A percentile compares a stretch with the other conserved stretches of the same genome.
Evolutionary conservation across 2,888 invertebrate genomes (phyloP).

Genomic region (Amphipyra tragopoginis): DNA sequence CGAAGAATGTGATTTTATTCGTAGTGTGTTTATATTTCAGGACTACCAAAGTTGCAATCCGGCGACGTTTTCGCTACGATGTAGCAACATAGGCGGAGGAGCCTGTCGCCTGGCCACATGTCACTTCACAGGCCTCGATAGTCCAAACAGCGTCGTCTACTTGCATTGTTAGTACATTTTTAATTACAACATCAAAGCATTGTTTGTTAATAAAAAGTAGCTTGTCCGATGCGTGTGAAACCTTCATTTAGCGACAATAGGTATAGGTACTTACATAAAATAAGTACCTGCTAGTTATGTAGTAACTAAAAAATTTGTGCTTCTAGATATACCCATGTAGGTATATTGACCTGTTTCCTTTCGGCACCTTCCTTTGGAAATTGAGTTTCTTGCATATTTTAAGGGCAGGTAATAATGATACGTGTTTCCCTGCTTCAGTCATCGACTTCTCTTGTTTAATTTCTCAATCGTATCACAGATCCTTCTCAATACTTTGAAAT

Average conservation of each 20-base stretch:
- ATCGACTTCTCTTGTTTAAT: no score
- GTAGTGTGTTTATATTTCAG: slow-evolving; percentile 67
- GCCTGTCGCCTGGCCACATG: slow-evolving; percentile 88
- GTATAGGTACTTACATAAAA: no score
- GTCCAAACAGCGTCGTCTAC: slow-evolving; percentile 84
- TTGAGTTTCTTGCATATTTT: no score
- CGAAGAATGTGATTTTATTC: not conserved
- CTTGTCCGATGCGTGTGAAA: not conserved
- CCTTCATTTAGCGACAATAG: not conserved
- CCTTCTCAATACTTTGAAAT: no score
- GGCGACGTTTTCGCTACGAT: slow-evolving; percentile 84
- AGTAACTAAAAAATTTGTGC: no score
- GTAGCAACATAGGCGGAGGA: slow-evolving; percentile 69
- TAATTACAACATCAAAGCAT: not conserved
- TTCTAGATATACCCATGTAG: no score
- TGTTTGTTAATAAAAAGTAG: not conserved
- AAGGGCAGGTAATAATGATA: no score
- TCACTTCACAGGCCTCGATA: slow-evolving; percentile 91
- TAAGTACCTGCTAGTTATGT: no score
- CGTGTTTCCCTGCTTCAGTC: no score
- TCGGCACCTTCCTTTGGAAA: no score
- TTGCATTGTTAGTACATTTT: slow-evolving; percentile 65
- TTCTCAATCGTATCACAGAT: no score
- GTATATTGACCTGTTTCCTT: no score
- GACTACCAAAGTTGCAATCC: slow-evolving; percentile 90